Conservation (phyloP, 2,113 vertebrate genomes). For the Sturnus vulgaris region DNA sequence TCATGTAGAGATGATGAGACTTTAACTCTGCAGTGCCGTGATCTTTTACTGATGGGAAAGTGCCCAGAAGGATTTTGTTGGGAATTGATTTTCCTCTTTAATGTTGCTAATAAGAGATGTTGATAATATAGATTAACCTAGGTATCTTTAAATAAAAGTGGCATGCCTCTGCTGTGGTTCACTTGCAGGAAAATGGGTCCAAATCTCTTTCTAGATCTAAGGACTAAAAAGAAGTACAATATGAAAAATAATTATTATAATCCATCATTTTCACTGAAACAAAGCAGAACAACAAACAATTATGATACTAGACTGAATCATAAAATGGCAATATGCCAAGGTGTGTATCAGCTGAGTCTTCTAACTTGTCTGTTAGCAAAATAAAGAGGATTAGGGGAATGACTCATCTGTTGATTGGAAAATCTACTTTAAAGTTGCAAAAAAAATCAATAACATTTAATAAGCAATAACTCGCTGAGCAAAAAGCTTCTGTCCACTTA, state of each 20-base stretch:
- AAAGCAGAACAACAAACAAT: constrained; percentile 33
- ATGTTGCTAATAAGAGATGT: neutral
- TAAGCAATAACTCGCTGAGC: neutral
- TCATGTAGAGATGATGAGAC: neutral
- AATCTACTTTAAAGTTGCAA: constrained; percentile 17
- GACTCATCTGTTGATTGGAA: constrained; percentile 35
- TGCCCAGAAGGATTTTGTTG: neutral
- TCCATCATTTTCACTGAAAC: constrained; percentile 9
- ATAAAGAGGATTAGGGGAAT: constrained; percentile 41
- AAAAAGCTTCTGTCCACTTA: neutral
- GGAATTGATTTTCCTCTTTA: constrained; percentile 6
- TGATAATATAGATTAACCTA: constrained; percentile 10
- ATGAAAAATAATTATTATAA: constrained; percentile 14
- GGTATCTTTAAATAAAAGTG: neutral
- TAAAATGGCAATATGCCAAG: neutral
- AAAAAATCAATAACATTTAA: neutral
- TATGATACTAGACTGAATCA: neutral
- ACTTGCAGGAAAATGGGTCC: neutral
- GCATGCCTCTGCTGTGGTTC: neutral
- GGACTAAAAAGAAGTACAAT: neutral
- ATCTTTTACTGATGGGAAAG: neutral
- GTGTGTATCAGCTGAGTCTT: neutral
- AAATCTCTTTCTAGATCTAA: constrained; percentile 8
- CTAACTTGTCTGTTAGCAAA: constrained; percentile 17
- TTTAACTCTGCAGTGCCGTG: neutral